Base-by-base conservation (phyloP, 2,113 vertebrate genomes). In the Perca fluviatilis region DNA sequence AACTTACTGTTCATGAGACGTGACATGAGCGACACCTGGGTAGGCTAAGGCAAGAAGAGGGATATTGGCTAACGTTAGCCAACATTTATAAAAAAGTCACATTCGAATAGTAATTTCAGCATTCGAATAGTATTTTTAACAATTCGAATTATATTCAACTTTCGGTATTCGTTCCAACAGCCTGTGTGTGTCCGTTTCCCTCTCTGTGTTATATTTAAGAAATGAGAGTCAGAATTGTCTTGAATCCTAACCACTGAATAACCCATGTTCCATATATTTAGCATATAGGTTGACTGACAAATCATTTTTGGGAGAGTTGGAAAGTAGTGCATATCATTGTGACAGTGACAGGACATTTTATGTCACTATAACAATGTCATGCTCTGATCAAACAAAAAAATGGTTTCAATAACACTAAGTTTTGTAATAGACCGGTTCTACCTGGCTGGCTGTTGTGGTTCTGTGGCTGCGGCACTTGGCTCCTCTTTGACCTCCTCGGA, bases 401-500 rank as follows among this genome's bases (percentile, higher is more conserved):
- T 4, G 13, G 27, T 40, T 36, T 36, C 1, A 25, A 4, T 18
- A 18, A 15, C 58, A 51, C 16, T 11, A 27, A 6, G 1, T 3
- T 25, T 21, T 53, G 4, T 18, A 21, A 30, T 4, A 23, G 19
- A 16, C 11, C 0, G 4, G 7, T 14, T 46, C 6, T 74, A 84
- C 94, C 94, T 89, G 82, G 93, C 90, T 46, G 91, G 88, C 30
- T 90, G 89, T 66, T 82, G 91, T 51, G 89, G 86, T 89, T 94
- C 91, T 81, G 88, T 86, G 68, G 77, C 82, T 61, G 84, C 75
- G 6, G 89, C 64, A 53, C 78, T 88, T 43, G 77, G 78, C 85
- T 93, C 91, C 62, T 93, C 89, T 86, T 88, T 90, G 91, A 82
- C 90, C 85, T 94, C 93, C 81, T 93, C 92, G 0, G 91, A 49